Evolutionary conservation across 2,113 vertebrate species (phyloP), one percentile per base, ranked within the genome.

Genomic region (Menidia beryllina): DNA sequence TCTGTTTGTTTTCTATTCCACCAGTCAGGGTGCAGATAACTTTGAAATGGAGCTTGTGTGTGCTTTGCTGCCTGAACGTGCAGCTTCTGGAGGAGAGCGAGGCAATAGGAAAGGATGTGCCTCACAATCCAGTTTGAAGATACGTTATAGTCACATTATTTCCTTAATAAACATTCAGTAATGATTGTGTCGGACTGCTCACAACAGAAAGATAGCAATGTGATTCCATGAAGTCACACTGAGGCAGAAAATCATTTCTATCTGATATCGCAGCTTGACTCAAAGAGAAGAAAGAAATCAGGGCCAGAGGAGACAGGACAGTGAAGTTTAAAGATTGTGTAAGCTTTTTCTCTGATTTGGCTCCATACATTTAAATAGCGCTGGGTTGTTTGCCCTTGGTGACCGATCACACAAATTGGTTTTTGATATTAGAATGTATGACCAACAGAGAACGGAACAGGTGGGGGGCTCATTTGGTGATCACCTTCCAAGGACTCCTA

Each of bases 401-500:
- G 72, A 82, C 82, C 56, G 23, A 87, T 86, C 77, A 66, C 59
- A 65, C 21, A 59, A 75, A 77, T 62, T 68, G 62, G 26, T 78
- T 88, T 90, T 90, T 91, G 89, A 90, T 93, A 84, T 83, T 59
- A 60, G 64, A 26, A 48, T 76, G 76, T 49, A 72, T 23, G 25
- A 14, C 50, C 61, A 56, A 2, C 50, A 55, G 25, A 2, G n/a
- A n/a, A 12, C 57, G 36, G 55, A 52, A 72, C 68, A 39, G 45
- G 21, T 25, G 45, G 25, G 52, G 49, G 36, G 56, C 56, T 8
- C 56, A 25, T 79, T 79, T 81, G 54, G 61, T 66, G 69, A 81
- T 73, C 25, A 41, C 71, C 79, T 92, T 77, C 64, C 90, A 93
- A 94, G 92, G 92, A 90, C 89, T 54, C 56, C 72, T 59, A 56